phyloP scores from a whole-genome alignment of 2,113 vertebrate genomes.

The Microcebus murinus region DNA sequence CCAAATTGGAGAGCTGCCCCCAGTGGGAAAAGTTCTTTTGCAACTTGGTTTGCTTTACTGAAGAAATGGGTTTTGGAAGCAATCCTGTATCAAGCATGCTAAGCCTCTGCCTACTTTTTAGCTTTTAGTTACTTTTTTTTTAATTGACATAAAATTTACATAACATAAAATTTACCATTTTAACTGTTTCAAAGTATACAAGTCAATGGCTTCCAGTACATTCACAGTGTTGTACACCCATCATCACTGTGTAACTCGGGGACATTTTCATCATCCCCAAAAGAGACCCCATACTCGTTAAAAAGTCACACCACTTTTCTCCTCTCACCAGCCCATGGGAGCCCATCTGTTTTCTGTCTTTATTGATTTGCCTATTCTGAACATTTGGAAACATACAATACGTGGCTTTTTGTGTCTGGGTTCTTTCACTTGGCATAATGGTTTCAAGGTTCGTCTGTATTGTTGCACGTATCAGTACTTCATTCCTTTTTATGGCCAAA shows the following conservation, averaged over 20 bases:
- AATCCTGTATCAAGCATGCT: conserved; percentile 77
- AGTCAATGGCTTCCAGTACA: not conserved
- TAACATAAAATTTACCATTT: not conserved
- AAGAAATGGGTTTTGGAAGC: conserved; percentile 71
- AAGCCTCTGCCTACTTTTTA: not conserved
- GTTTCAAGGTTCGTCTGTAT: not conserved
- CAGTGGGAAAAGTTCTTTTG: not conserved
- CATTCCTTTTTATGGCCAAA: not conserved
- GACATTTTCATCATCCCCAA: not conserved
- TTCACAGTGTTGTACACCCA: not conserved
- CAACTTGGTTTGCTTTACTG: conserved; percentile 75
- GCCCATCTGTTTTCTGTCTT: not conserved
- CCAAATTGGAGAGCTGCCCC: not conserved
- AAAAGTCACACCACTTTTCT: no score
- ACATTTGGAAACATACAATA: not conserved
- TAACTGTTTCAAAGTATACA: not conserved
- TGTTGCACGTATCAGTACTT: not conserved
- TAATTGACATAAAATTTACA: not conserved
- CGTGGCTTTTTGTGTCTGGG: not conserved
- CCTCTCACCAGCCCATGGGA: not conserved
- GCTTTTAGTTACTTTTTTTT: not conserved
- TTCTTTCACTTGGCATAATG: not conserved
- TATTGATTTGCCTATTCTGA: not conserved
- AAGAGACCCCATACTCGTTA: not conserved
- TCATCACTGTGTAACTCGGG: not conserved